Base-by-base conservation (phyloP, 2,888 invertebrate species). In the Chymomyza procnemis region DNA sequence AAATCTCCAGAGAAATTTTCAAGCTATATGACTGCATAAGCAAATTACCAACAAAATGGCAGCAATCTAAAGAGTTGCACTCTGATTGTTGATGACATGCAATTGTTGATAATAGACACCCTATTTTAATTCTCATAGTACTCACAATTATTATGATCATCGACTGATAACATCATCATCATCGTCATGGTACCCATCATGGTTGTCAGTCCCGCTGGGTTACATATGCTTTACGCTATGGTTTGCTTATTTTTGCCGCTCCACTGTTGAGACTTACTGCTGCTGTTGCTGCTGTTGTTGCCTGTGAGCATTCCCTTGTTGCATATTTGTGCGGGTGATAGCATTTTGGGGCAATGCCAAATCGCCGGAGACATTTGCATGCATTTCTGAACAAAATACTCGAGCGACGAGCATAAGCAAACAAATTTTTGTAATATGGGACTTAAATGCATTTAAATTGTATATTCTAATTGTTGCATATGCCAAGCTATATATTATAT, bases 301-400 rank as follows among this genome's bases (percentile, higher is more conserved):
- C 34, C 26, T 58, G 1, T n/a, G 16, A 16, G 63, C 48, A 79
- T 71, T 74, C 77, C 77, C 76, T 67, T 67, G 80, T 74, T 80
- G 79, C 86, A 80, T 79, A 85, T 85, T 79, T 79, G 80, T 61
- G 69, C 67, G 81, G 72, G 70, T 52, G 58, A 63, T 55, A 67
- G 64, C 85, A 73, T 80, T 50, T 81, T 83, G 80, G 84, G 78
- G 75, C 79, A 54, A 75, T 74, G 80, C 84, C 86, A 85, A 83
- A 80, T 66, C 82, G 66, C 67, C 41, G 57, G 67, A 61, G 69
- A 75, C 64, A 73, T 69, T 81, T 73, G 69, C 73, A 73, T 74
- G 80, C 78, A 78, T 72, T 70, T 77, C 60, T 72, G 64, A 66
- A 64, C 71, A 54, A 46, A 52, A 55, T 19, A 50, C 50, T 50